These are phyloP conservation scores for cattle (Bos taurus) DNA, from an alignment of 2,113 vertebrate genomes.

Conservation along the genomic window ARS-UCD2.0 NC_037334.1:101652001-101652500, in stretches of 20 bases:
- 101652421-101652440: neutral
- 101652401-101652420: neutral
- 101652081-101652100: neutral
- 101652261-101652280: neutral
- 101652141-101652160: neutral
- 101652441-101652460: neutral
- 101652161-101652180: neutral
- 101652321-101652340: slow-evolving; percentile 29
- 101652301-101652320: neutral
- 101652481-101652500: neutral
- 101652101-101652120: neutral
- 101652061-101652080: neutral
- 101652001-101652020: neutral
- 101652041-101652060: neutral
- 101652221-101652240: neutral
- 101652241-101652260: neutral
- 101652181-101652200: neutral
- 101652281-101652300: slow-evolving; percentile 1
- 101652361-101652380: slow-evolving; percentile 8
- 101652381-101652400: neutral
- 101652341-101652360: slow-evolving; percentile 26
- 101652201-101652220: neutral
- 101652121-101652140: slow-evolving; percentile 15
- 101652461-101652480: neutral
- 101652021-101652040: neutral